Evolutionary conservation across 2,113 vertebrate species (phyloP), one percentile per base, ranked within the genome.

Genomic region (Cinclus cinclus): DNA sequence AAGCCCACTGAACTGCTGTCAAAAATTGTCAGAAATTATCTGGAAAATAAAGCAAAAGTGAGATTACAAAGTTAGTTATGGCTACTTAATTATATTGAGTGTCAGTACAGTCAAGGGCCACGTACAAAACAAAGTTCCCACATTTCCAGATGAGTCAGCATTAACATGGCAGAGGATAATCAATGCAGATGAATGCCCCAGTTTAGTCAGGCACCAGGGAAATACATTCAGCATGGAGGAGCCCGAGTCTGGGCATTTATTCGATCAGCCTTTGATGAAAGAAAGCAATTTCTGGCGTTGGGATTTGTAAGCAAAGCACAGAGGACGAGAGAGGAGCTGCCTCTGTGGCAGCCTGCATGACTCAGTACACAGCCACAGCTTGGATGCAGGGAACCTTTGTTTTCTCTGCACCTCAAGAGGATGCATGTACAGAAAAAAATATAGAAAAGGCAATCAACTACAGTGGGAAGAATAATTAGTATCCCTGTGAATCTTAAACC

Each of bases 341-440:
- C 4, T 3, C 23, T 71, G 14, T 30, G 42, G 9, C 47, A 75
- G 5, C 1, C 3, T 47, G 42, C 4, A 2, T 0, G 1, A 89
- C 15, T 14, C 50, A 58, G 33, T 17, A 33, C 1, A 3, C 19
- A 64, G 39, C 4, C 27, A 71, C 0, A 1, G 64, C 44, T 37
- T 2, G 5, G 62, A 39, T 24, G 7, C 13, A 39, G 13, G 19
- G 23, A 19, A 15, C 1, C 1, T 52, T 49, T 28, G 13, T 44
- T 58, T 82, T 41, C 56, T 28, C 18, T 55, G n/a, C 20, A 31
- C 31, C 41, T 79, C 58, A 42, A 49, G 37, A 58, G 30, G 41
- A 65, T n/a, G 17, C 1, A n/a, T 0, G 11, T 3, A 25, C 2
- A 69, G 35, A 60, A 92, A 80, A 80, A 69, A 5, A 28, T 1